Evolutionary conservation across 2,888 invertebrate genomes (phyloP).

Genomic region (Cataglyphis altisquamis): DNA sequence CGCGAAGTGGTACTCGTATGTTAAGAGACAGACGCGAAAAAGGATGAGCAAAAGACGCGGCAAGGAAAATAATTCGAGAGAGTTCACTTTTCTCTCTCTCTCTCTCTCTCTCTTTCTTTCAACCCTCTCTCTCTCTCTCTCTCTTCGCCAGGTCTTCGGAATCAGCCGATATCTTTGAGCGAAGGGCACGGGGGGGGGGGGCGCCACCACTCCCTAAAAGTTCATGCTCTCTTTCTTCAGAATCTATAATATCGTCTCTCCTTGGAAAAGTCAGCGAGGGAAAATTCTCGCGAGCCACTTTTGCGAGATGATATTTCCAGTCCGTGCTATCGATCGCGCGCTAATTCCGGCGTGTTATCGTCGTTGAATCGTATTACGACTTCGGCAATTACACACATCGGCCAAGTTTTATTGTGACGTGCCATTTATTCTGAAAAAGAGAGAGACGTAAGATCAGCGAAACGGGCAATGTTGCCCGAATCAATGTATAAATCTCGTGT

Average conservation of each 20-base stretch:
- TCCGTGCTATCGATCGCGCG: slow-evolving; percentile 40
- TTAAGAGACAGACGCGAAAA: slow-evolving; percentile 37
- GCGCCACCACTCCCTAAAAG: slow-evolving; percentile 46
- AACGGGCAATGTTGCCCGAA: neutral
- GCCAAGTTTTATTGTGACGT: neutral
- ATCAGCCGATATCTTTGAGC: slow-evolving; percentile 40
- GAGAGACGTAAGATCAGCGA: neutral
- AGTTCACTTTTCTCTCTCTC: neutral
- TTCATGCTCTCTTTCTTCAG: slow-evolving; percentile 12
- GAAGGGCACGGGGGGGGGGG: slow-evolving; percentile 4
- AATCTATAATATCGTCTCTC: slow-evolving; percentile 35
- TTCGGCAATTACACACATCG: slow-evolving; percentile 13
- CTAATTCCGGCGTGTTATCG: slow-evolving; percentile 33
- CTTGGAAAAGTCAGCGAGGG: neutral
- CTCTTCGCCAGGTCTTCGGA: slow-evolving; percentile 10
- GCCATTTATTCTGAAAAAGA: slow-evolving; percentile 3
- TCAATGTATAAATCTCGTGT: neutral
- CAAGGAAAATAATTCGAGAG: slow-evolving; percentile 26
- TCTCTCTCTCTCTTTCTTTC: neutral
- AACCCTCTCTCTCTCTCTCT: neutral
- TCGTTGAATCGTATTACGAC: slow-evolving; percentile 23
- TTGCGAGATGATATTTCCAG: slow-evolving; percentile 26
- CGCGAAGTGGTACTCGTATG: slow-evolving; percentile 21
- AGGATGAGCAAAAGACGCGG: slow-evolving; percentile 27
- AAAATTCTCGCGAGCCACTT: slow-evolving; percentile 30